Percentiles rank a stretch among this genome's conserved stretches.
phyloP scores from a whole-genome alignment of 2,797 vertebrate genomes.

The Sebastes trivittatus region DNA sequence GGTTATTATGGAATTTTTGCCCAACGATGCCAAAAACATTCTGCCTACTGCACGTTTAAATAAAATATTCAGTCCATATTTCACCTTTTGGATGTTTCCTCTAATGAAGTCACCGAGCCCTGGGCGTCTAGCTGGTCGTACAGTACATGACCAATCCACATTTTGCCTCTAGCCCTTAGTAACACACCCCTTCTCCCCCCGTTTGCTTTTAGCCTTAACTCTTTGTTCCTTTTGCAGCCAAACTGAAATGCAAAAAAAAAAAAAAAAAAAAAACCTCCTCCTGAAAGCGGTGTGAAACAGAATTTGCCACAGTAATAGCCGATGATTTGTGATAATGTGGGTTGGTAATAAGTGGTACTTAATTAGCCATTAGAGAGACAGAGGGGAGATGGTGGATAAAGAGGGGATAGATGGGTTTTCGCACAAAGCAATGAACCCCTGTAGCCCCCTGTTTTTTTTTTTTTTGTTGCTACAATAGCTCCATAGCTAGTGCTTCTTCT shows the following conservation, averaged over 20 bases:
- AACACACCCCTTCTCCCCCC: slow-evolving; percentile 9
- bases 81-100: slow-evolving; percentile 6
- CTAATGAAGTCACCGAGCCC: background rate
- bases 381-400: slow-evolving; percentile 67
- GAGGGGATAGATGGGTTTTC: slow-evolving; percentile 62
- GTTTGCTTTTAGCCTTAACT: slow-evolving; percentile 30
- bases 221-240: slow-evolving; percentile 36
- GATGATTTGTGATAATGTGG: slow-evolving; percentile 75
- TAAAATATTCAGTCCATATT: slow-evolving; percentile 2
- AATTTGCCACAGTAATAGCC: slow-evolving; percentile 65
- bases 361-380: slow-evolving; percentile 75
- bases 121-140: background rate
- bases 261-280: background rate
- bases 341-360: slow-evolving; percentile 72
- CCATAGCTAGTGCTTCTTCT: slow-evolving; percentile 67
- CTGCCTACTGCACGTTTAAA: background rate
- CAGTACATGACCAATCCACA: background rate
- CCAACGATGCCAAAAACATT: background rate
- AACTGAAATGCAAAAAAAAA: slow-evolving; percentile 18
- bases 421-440: slow-evolving; percentile 71
- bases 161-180: slow-evolving; percentile 36
- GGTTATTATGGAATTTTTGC: background rate
- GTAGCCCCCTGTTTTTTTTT: slow-evolving; percentile 30
- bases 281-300: slow-evolving; percentile 31
- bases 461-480: slow-evolving; percentile 65